Conservation (phyloP, 2,113 vertebrate species). For the Hippopotamus amphibius region DNA sequence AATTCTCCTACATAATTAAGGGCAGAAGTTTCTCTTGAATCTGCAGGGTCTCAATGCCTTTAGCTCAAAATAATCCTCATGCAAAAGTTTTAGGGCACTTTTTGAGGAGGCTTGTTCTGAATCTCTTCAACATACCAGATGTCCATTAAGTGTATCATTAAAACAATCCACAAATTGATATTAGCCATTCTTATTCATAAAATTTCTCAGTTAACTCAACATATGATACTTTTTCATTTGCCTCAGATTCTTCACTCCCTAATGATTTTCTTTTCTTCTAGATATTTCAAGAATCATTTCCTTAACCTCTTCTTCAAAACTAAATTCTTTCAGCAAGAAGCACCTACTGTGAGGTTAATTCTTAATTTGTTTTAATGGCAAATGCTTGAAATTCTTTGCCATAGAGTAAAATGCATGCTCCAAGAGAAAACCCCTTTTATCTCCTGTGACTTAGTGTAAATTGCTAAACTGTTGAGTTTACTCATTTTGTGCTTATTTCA, state of each 20-base stretch:
- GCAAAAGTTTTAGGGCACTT: background rate
- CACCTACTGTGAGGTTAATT: background rate
- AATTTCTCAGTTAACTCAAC: background rate
- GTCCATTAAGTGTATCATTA: background rate
- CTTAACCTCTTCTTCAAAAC: background rate
- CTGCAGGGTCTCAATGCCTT: background rate
- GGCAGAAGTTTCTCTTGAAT: background rate
- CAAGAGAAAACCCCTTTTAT: background rate
- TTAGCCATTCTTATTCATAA: background rate
- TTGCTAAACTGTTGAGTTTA: background rate
- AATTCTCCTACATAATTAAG: background rate
- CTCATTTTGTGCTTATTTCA: background rate
- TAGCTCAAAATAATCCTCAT: background rate
- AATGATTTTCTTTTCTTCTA: background rate
- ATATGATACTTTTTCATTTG: background rate
- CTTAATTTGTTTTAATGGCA: background rate
- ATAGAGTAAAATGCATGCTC: background rate
- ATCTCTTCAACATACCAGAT: background rate
- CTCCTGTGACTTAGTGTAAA: background rate
- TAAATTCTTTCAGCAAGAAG: background rate
- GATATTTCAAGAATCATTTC: background rate
- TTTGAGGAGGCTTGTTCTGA: background rate
- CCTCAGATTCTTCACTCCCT: background rate
- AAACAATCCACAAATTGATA: background rate
- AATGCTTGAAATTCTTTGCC: conserved; percentile 8